Percentiles rank a stretch among this genome's conserved stretches.
Evolutionary conservation across 2,888 invertebrate genomes (phyloP).

Genomic region (Aphodius granarius): DNA sequence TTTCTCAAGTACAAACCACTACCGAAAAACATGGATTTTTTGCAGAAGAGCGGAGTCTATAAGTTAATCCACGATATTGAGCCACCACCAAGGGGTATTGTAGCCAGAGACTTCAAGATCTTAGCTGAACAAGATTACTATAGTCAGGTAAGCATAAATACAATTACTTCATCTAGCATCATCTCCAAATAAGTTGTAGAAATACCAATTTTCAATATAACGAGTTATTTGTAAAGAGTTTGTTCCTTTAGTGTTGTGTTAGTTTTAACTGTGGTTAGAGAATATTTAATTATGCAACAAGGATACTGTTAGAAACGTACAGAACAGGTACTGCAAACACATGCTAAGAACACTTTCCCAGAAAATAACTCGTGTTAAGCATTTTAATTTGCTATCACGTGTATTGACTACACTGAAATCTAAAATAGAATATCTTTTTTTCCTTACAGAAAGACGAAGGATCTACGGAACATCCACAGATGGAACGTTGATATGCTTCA

Average conservation of each 20-base stretch:
- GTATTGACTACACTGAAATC: background rate
- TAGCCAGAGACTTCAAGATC: slow-evolving; percentile 64
- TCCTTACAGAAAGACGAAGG: slow-evolving; percentile 18
- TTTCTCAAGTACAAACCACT: slow-evolving; percentile 88
- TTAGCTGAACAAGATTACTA: slow-evolving; percentile 67
- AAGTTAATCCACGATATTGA: slow-evolving; percentile 77
- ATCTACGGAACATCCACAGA: slow-evolving; percentile 12
- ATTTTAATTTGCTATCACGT: background rate
- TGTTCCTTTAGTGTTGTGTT: background rate
- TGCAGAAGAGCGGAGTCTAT: slow-evolving; percentile 79
- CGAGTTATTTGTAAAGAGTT: background rate
- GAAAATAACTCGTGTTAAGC: background rate
- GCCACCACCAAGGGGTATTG: slow-evolving; percentile 67
- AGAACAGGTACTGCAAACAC: background rate
- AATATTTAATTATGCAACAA: background rate
- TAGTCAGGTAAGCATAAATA: slow-evolving; percentile 9
- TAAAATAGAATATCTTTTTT: slow-evolving; percentile 13
- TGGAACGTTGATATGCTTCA: slow-evolving; percentile 13
- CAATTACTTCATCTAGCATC: background rate
- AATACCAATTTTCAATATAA: too few species aligned
- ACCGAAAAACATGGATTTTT: slow-evolving; percentile 71
- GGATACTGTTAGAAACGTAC: background rate
- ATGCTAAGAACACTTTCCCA: background rate
- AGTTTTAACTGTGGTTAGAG: background rate
- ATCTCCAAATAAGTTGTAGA: too few species aligned